Evolutionary conservation across 2,797 vertebrate species (phyloP).

Genomic region (Eulemur albifrons): DNA sequence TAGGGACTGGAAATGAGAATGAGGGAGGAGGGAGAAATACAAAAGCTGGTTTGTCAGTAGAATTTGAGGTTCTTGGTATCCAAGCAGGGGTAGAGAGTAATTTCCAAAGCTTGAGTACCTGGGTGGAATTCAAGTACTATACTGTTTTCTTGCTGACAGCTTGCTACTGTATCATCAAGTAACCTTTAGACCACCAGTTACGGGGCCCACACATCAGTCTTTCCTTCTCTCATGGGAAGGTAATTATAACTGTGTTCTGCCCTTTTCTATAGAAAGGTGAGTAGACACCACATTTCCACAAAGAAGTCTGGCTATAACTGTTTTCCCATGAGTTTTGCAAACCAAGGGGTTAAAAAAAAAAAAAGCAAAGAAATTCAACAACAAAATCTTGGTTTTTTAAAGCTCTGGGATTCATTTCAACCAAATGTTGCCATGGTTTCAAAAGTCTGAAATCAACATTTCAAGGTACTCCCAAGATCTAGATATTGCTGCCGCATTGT

Average conservation of each 20-base stretch:
- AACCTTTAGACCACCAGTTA: neutral
- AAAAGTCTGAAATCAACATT: slow-evolving; percentile 70
- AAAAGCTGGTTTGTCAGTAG: neutral
- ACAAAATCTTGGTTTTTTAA: slow-evolving; percentile 48
- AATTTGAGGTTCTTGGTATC: neutral
- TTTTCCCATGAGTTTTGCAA: slow-evolving; percentile 41
- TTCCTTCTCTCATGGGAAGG: neutral
- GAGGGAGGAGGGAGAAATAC: neutral
- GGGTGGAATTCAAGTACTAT: neutral
- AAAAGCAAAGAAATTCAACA: slow-evolving; percentile 57
- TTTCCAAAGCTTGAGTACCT: neutral
- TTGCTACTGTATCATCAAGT: neutral
- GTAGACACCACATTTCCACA: neutral
- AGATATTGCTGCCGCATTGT: slow-evolving; percentile 33
- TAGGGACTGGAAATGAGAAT: neutral
- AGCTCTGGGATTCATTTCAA: slow-evolving; percentile 46
- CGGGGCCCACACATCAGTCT: neutral
- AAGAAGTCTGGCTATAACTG: neutral
- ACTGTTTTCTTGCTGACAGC: neutral
- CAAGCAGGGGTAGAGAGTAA: neutral
- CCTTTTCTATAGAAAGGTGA: neutral
- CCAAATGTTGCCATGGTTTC: slow-evolving; percentile 73
- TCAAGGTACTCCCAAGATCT: slow-evolving; percentile 62
- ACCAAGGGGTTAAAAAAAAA: slow-evolving; percentile 53
- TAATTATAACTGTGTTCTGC: neutral